Conservation (phyloP, 1,140 invertebrate species). For the Zaprionus kolodkinae region DNA sequence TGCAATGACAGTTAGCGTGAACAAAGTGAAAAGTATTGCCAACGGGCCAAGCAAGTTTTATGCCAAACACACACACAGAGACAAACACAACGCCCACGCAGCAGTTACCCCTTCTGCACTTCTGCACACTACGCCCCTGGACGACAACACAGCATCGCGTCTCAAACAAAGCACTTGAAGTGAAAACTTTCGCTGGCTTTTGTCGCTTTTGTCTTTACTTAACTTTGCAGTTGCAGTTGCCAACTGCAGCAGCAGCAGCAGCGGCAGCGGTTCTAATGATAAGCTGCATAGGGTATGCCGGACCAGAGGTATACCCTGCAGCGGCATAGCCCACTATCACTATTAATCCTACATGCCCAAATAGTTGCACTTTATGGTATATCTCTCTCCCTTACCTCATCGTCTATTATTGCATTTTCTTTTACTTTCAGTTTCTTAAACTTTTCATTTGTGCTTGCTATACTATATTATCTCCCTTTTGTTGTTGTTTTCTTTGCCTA, state of each 20-base stretch:
- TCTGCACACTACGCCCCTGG: too few species aligned
- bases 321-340: not conserved
- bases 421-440: not conserved
- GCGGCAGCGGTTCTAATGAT: constrained; percentile 37
- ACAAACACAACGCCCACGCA: constrained; percentile 18
- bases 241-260: constrained; percentile 54
- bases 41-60: constrained; percentile 63
- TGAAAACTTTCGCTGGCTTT: constrained; percentile 76
- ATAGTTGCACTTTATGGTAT: not conserved
- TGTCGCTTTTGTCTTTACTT: constrained; percentile 75
- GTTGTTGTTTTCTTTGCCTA: too few species aligned
- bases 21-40: constrained; percentile 81
- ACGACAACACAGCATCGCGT: constrained; percentile 17
- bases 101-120: not conserved
- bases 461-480: too few species aligned
- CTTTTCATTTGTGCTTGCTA: too few species aligned
- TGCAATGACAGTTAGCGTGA: constrained; percentile 75
- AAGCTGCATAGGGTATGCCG: not conserved
- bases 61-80: not conserved
- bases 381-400: not conserved
- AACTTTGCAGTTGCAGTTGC: constrained; percentile 67
- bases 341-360: not conserved
- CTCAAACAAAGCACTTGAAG: constrained; percentile 76
- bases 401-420: not conserved
- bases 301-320: not conserved